Base-by-base conservation (phyloP, 2,888 invertebrate genomes). In the Calameuta idolon region DNA sequence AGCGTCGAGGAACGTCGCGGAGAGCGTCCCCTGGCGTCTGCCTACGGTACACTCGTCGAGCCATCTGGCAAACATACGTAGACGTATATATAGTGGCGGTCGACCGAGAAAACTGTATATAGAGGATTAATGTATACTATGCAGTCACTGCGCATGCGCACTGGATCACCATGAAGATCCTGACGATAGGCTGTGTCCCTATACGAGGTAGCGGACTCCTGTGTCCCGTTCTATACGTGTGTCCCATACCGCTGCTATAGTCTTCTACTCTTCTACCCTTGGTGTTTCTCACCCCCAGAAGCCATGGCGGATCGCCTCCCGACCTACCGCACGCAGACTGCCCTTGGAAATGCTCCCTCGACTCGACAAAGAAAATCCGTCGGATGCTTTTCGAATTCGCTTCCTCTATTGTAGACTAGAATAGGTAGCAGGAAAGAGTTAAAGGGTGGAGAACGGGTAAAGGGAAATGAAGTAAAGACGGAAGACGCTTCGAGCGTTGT, bases 1-100 rank as follows among this genome's bases (percentile, higher is more conserved):
- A 55, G 23, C 55, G 55, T 55, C 55, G 55, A 55, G 55, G 55
- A 55, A 55, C 55, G 55, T 55, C 55, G 55, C 55, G 23, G 55
- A 55, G 55, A 55, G 55, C 55, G 55, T 55, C 55, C 55, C 55
- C 55, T 55, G 31, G 71, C 71, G 71, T 71, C 34, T 71, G 71
- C 71, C 71, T 31, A 12, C 71, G 71, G 71, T 71, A 71, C 9
- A 71, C 31, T 12, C 71, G 71, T 75, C 80, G 76, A 77, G 76
- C 78, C 85, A 85, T 84, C 87, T 86, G 87, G 82, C 79, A 79
- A 81, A 82, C 87, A 79, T 81, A 79, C 78, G 55, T 55, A 55
- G 55, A 55, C n/a, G 37, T 78, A 78, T 76, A 76, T 76, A 78
- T 68, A 76, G 69, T 37, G 73, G 69, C 75, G 75, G 30, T 12